Evolutionary conservation across 53 echinoderm and acorn worm genomes (phyloP), one percentile per base, ranked within the genome.

Genomic region (Actinopyga echinites): DNA sequence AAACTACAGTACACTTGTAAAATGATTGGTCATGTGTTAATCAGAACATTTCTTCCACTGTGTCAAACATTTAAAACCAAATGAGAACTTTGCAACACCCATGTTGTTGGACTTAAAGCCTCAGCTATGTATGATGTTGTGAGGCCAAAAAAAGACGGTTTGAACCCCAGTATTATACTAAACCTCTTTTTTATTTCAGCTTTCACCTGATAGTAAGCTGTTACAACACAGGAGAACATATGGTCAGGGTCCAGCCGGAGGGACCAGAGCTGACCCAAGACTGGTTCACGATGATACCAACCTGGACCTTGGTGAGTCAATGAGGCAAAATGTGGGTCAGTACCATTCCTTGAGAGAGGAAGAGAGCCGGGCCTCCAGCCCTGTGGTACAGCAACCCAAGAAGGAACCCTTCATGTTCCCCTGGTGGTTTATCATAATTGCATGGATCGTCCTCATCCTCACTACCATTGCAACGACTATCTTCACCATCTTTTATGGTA

Each of bases 351-450:
- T 25, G 53, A 52, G 7, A 33, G 53, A 53, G 56, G 77, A 77
- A 21, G 77, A 55, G 11, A 77, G 19, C 34, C 53, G 56, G 5
- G 8, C 56, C 30, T 11, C 26, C 31, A 77, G 77, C 31, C 77
- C 77, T 12, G 77, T 56, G 29, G 13, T 11, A 77, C 19, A 9
- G 56, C 49, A 77, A 45, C 56, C 88, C 20, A 91, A 85, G 57
- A 89, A 85, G 64, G 79, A 88, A 68, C 85, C 85, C 49, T 92
- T 88, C 73, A 62, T 85, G 17, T 73, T 96, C 40, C 96, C 93
- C 8, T 93, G 93, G 93, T 96, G 96, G 96, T 83, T 73, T n/a
- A 25, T 94, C 35, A 85, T 92, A 65, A 38, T 96, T 17, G 96
- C 87, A 13, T 96, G 96, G 96, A 54, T 92, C 29, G 21, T 93